Conservation (phyloP, 2,113 vertebrate genomes). For the Hirundichthys speculiger region DNA sequence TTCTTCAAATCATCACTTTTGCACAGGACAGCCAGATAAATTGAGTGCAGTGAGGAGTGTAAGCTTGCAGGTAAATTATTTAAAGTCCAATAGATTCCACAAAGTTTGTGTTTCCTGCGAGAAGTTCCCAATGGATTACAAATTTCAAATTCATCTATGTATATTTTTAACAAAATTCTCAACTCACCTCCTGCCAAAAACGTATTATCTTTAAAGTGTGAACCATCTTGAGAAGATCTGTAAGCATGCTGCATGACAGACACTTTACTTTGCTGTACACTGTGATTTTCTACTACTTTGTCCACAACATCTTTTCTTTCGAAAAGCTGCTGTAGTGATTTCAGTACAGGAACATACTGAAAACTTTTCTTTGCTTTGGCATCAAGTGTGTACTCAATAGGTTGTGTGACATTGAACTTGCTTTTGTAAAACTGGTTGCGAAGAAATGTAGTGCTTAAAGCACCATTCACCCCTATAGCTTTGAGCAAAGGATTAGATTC, state of each 20-base stretch:
- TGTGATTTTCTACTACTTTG: slow-evolving; percentile 30
- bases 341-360: too few relatives aligned
- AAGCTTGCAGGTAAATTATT: slow-evolving; percentile 25
- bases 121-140: slow-evolving; percentile 32
- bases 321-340: too few relatives aligned
- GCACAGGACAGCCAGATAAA: slow-evolving; percentile 32
- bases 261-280: slow-evolving; percentile 5
- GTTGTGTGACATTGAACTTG: too few relatives aligned
- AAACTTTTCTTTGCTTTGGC: too few relatives aligned
- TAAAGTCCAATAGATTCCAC: slow-evolving; percentile 29
- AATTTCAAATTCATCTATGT: slow-evolving; percentile 30
- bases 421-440: too few relatives aligned
- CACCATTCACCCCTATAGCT: too few relatives aligned
- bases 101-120: slow-evolving; percentile 32
- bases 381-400: too few relatives aligned
- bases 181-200: slow-evolving; percentile 31
- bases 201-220: slow-evolving; percentile 27
- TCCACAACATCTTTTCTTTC: slow-evolving; percentile 27
- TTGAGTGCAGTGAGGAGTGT: slow-evolving; percentile 14
- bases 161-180: slow-evolving; percentile 12
- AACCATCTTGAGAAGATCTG: slow-evolving; percentile 34
- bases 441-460: too few relatives aligned
- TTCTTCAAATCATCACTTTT: slow-evolving; percentile 30
- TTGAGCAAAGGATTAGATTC: too few relatives aligned
- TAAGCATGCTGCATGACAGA: background rate